Evolutionary conservation across 64 coral and sea anemone genomes (phyloP).

Genomic region (Montipora foliosa): DNA sequence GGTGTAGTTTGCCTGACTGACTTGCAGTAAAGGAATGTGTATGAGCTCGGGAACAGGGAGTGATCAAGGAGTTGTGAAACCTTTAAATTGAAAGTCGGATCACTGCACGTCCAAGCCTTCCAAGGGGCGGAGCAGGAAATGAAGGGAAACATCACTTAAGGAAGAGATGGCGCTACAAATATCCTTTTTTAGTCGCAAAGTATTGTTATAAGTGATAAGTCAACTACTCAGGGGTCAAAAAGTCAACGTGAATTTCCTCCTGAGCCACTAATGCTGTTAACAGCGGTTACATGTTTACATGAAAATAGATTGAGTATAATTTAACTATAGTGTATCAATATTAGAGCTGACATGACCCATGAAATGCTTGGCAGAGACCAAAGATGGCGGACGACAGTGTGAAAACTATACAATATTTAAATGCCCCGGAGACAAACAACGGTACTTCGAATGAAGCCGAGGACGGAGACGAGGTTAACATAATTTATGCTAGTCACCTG

Average conservation of each 20-base stretch:
- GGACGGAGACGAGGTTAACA: constrained; percentile 76
- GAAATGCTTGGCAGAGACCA: not conserved
- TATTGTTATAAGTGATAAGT: not conserved
- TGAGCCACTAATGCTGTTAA: too few relatives aligned
- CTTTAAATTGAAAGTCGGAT: not conserved
- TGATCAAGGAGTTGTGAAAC: not conserved
- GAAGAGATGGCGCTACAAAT: constrained; percentile 8
- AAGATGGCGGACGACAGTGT: constrained; percentile 84
- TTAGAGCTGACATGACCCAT: not conserved
- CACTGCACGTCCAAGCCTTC: not conserved
- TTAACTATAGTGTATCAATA: not conserved
- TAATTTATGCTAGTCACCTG: not conserved
- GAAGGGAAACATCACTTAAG: not conserved
- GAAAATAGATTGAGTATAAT: too few relatives aligned
- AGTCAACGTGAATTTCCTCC: too few relatives aligned
- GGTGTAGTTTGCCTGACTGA: not conserved
- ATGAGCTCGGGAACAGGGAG: not conserved
- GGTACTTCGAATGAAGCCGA: constrained; percentile 53
- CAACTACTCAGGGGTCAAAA: not conserved
- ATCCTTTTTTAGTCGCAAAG: constrained; percentile 6
- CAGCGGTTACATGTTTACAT: too few relatives aligned
- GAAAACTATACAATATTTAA: not conserved
- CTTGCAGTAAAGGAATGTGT: not conserved
- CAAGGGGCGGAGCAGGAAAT: constrained; percentile 43
- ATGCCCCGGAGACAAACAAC: constrained; percentile 5